phyloP scores from a whole-genome alignment of 2,797 vertebrate species.

The Gymnoscopelus braueri region DNA sequence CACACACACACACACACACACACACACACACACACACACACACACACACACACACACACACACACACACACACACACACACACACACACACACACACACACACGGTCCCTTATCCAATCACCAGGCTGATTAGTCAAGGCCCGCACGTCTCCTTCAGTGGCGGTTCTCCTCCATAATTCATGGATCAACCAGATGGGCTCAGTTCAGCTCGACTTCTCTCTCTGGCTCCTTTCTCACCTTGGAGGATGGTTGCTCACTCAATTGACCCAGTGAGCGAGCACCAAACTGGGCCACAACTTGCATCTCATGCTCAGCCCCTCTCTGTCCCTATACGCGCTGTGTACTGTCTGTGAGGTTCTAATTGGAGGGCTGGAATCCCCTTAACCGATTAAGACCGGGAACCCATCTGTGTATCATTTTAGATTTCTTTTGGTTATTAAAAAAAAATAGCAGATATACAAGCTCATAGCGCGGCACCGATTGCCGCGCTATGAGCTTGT shows the following conservation, averaged over 20 bases:
- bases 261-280: slow-evolving; percentile 23
- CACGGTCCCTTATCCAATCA: slow-evolving; percentile 44
- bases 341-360: background rate
- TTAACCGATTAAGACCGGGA: no score
- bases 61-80: background rate
- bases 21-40: slow-evolving; percentile 1
- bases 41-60: slow-evolving; percentile 5
- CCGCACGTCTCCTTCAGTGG: slow-evolving; percentile 39
- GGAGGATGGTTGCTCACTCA: slow-evolving; percentile 12
- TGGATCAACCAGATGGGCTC: slow-evolving; percentile 55
- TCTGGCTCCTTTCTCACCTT: slow-evolving; percentile 13
- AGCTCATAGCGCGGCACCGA: no score
- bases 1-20: slow-evolving; percentile 2
- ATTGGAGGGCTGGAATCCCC: background rate
- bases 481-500: no score
- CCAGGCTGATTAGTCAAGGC: slow-evolving; percentile 49
- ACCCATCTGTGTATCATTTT: no score
- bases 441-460: no score
- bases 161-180: slow-evolving; percentile 60
- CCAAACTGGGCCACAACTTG: slow-evolving; percentile 21
- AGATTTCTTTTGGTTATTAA: no score
- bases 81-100: background rate
- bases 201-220: slow-evolving; percentile 37
- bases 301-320: slow-evolving; percentile 13
- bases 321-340: background rate